Percentiles rank a stretch among this genome's conserved stretches.
phyloP scores from a whole-genome alignment of 2,113 vertebrate species.

The Xenotilapia flavipinnis region DNA sequence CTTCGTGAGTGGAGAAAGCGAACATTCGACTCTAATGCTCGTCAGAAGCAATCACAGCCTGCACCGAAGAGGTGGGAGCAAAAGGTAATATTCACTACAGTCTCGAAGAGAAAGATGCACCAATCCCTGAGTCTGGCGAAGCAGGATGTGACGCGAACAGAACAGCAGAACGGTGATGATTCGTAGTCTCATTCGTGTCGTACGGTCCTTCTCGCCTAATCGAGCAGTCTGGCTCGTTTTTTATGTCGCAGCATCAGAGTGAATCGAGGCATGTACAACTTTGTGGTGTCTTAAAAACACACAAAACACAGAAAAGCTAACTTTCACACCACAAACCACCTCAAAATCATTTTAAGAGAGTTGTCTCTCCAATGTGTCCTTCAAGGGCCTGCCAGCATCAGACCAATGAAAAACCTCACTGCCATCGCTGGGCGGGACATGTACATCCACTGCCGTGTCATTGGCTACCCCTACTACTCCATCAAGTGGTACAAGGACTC shows the following conservation, averaged over 20 bases:
- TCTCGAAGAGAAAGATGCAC: background rate
- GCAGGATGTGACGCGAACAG: background rate
- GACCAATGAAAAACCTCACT: constrained; percentile 98
- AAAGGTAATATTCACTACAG: constrained; percentile 12
- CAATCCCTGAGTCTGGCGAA: background rate
- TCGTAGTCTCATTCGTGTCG: background rate
- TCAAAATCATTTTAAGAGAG: constrained; percentile 73
- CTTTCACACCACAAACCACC: constrained; percentile 20
- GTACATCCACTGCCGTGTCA: constrained; percentile 97
- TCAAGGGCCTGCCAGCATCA: constrained; percentile 95
- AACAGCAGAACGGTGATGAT: background rate
- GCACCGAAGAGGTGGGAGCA: background rate
- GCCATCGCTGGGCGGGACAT: constrained; percentile 96
- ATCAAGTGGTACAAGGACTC: constrained; percentile 99
- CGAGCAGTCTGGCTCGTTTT: background rate
- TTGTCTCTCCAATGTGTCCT: constrained; percentile 70
- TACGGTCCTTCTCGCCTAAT: background rate
- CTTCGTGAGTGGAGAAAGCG: constrained; percentile 38
- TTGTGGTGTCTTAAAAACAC: constrained; percentile 49
- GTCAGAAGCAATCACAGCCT: constrained; percentile 33
- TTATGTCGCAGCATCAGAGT: constrained; percentile 10
- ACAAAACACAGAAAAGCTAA: constrained; percentile 38
- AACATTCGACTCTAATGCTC: constrained; percentile 41
- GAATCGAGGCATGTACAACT: constrained; percentile 43
- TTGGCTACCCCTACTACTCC: constrained; percentile 97